Evolutionary conservation across 2,797 vertebrate genomes (phyloP).

Genomic region (Lagocephalus sceleratus): DNA sequence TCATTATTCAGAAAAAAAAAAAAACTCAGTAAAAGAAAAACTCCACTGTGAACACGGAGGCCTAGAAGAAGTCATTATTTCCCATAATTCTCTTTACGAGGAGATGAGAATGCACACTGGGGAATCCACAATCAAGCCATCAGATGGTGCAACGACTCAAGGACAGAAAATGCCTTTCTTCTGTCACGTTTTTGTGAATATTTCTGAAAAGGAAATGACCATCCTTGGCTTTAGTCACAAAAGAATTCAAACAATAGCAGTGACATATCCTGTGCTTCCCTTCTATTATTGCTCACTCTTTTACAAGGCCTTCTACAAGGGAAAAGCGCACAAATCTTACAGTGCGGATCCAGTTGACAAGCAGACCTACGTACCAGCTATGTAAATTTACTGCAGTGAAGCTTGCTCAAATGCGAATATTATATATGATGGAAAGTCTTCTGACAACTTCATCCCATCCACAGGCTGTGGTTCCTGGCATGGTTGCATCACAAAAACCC

Average conservation of each 20-base stretch:
- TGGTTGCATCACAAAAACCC: conserved; percentile 42
- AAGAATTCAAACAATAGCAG: conserved; percentile 67
- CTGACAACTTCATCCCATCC: conserved; percentile 60
- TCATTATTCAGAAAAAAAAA: conserved; percentile 74
- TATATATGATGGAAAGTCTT: conserved; percentile 56
- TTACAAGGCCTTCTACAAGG: conserved; percentile 41
- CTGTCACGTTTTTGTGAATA: conserved; percentile 60
- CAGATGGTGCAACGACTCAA: conserved; percentile 45
- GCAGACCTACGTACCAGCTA: conserved; percentile 55
- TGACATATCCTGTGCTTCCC: conserved; percentile 45
- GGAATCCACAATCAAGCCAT: conserved; percentile 68
- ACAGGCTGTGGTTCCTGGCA: conserved; percentile 48
- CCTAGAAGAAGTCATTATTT: conserved; percentile 77
- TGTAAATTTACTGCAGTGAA: conserved; percentile 61
- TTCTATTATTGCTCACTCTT: conserved; percentile 17
- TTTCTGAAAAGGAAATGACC: conserved; percentile 66
- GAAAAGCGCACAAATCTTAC: conserved; percentile 44
- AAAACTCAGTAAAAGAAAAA: conserved; percentile 63
- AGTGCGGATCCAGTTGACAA: conserved; percentile 63
- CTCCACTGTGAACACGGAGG: no score
- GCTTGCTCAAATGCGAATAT: conserved; percentile 49
- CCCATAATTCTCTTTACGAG: conserved; percentile 81
- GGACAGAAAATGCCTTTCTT: conserved; percentile 13
- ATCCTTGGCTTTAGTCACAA: conserved; percentile 62
- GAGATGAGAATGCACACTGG: conserved; percentile 55